These are phyloP conservation scores for Pangasianodon gigas DNA, from an alignment of 2,113 vertebrate genomes.

Conservation along the genomic window DNA sequence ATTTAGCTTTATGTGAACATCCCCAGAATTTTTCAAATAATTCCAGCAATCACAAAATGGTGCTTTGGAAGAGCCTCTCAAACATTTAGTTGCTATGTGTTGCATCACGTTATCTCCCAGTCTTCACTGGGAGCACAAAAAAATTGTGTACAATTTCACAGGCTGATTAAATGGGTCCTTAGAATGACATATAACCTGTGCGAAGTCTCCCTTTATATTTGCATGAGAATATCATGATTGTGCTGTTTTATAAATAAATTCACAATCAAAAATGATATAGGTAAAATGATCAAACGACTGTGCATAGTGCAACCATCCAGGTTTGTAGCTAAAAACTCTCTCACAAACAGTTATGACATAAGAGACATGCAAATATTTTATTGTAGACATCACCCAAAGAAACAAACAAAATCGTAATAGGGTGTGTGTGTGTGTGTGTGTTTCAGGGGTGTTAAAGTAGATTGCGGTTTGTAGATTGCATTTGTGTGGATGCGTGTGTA, in stretches of 20 bases:
- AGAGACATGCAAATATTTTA: neutral
- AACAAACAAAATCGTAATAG: neutral
- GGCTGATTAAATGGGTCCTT: neutral
- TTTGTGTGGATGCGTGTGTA: constrained; percentile 57
- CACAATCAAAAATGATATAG: neutral
- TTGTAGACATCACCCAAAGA: neutral
- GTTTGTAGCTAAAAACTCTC: neutral
- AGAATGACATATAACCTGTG: neutral
- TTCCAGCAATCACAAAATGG: neutral
- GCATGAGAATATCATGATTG: neutral
- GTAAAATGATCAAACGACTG: neutral
- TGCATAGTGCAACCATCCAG: neutral
- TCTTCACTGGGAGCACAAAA: neutral
- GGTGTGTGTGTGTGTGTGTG: neutral
- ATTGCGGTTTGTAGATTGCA: neutral
- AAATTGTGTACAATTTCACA: neutral
- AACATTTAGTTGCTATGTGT: neutral
- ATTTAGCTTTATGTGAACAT: neutral
- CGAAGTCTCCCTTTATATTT: neutral
- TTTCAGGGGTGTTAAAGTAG: neutral
- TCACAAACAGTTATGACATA: neutral
- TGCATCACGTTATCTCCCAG: neutral
- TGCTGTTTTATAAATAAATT: neutral
- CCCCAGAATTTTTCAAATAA: neutral
- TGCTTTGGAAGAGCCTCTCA: neutral